Base-by-base conservation (phyloP, 2,888 invertebrate genomes). In the Thyatira batis region DNA sequence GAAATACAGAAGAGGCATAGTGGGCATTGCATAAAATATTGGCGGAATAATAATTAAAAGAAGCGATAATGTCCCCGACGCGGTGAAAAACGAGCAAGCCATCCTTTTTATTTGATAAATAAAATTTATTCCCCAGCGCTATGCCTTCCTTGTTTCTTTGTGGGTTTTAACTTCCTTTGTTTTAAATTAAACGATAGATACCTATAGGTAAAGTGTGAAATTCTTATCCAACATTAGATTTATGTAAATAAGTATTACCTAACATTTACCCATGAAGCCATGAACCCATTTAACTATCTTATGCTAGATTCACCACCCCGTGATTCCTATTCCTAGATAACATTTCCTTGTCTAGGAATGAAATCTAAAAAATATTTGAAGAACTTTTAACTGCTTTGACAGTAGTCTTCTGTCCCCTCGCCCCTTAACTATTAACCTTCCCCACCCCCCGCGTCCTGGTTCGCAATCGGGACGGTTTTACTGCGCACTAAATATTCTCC, bases 31-130 rank as follows among this genome's bases (percentile, higher is more conserved):
- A 84, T 84, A 88, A 87, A 90, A 90, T 89, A 90, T 90, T 78
- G 88, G 89, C 73, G 83, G 91, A 89, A 90, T 91, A 90, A 91
- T 92, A 91, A 92, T 92, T 92, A 92, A 91, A 91, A 90, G 89
- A 84, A 84, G 90, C 87, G 91, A 91, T 92, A 91, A 92, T 89
- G 91, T 92, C 92, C 87, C 85, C 74, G 76, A 71, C 76, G 84
- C 85, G 71, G 87, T 92, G 90, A 92, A 89, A 88, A 90, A 92
- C 91, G 91, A 89, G 76, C 87, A 75, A 78, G 73, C 89, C 89
- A 90, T 90, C 90, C 90, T 91, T 91, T 89, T 92, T 90, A 92
- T 92, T 91, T 91, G 92, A 92, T 92, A 92, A 92, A 91, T 91
- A 92, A 87, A 91, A 92, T 92, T 92, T 91, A 92, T 92, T 86